Evolutionary conservation across 2,888 invertebrate genomes (phyloP).

Genomic region (Euphydryas editha): DNA sequence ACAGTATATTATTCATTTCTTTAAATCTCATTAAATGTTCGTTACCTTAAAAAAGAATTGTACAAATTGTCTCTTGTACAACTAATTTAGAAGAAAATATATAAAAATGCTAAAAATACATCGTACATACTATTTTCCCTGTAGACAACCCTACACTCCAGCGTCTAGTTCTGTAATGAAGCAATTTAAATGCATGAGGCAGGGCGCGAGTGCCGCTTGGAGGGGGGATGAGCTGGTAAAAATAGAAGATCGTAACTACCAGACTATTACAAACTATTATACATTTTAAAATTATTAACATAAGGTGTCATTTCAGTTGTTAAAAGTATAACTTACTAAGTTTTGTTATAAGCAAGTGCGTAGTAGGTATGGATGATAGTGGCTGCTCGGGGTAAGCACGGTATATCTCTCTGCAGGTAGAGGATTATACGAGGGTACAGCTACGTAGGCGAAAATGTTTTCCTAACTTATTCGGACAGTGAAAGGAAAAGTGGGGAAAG

Average conservation of each 20-base stretch:
- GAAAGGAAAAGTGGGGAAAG: constrained; percentile 81
- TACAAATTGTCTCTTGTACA: background rate
- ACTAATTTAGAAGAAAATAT: constrained; percentile 7
- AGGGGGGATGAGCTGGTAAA: constrained; percentile 63
- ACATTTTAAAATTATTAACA: background rate
- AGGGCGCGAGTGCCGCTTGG: constrained; percentile 80
- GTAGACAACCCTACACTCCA: constrained; percentile 75
- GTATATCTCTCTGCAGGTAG: constrained; percentile 82
- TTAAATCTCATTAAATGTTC: background rate
- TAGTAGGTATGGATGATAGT: constrained; percentile 81
- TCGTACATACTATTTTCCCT: constrained; percentile 56
- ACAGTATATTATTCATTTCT: too few species aligned
- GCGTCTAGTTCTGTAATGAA: constrained; percentile 83
- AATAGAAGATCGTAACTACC: constrained; percentile 53
- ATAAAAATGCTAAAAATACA: constrained; percentile 46
- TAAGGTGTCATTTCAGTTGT: constrained; percentile 43
- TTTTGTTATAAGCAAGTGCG: constrained; percentile 37
- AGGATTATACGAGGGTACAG: constrained; percentile 77
- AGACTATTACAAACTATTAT: constrained; percentile 40
- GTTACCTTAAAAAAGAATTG: background rate
- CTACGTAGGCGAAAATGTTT: constrained; percentile 79
- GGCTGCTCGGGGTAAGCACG: constrained; percentile 77
- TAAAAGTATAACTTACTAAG: constrained; percentile 35
- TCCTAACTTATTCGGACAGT: constrained; percentile 76
- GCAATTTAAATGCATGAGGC: constrained; percentile 85